Conservation (phyloP, 2,797 vertebrate species). For the Galago senegalensis region DNA sequence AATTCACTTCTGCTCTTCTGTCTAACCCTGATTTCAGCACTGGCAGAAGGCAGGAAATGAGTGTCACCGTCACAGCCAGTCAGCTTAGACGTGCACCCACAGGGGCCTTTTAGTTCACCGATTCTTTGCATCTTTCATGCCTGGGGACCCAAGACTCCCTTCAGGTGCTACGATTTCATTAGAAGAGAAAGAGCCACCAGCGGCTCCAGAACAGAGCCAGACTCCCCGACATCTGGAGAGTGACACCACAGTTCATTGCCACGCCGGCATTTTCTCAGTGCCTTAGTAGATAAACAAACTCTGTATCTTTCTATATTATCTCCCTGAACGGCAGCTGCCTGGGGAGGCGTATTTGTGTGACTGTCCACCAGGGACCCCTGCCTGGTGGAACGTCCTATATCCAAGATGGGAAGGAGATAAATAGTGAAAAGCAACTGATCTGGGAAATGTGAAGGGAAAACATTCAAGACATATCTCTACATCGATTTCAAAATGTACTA, state of each 20-base stretch:
- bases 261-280: conserved; percentile 18
- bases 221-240: conserved; percentile 73
- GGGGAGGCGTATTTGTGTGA: neutral
- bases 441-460: neutral
- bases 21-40: conserved; percentile 52
- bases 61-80: conserved; percentile 72
- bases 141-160: conserved; percentile 53
- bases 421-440: conserved; percentile 22
- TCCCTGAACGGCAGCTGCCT: neutral
- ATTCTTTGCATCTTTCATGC: conserved; percentile 66
- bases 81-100: conserved; percentile 51
- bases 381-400: neutral
- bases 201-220: conserved; percentile 19
- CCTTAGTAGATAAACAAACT: conserved; percentile 49
- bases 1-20: conserved; percentile 85
- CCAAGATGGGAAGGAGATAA: conserved; percentile 37
- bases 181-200: conserved; percentile 51
- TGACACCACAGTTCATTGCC: neutral
- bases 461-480: conserved; percentile 23
- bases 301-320: neutral
- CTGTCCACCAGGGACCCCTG: neutral
- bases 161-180: conserved; percentile 61
- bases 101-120: conserved; percentile 54
- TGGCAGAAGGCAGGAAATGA: conserved; percentile 80
- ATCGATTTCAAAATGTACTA: conserved; percentile 32